Evolutionary conservation across 2,888 invertebrate genomes (phyloP).

Genomic region (Dynastes grantii): DNA sequence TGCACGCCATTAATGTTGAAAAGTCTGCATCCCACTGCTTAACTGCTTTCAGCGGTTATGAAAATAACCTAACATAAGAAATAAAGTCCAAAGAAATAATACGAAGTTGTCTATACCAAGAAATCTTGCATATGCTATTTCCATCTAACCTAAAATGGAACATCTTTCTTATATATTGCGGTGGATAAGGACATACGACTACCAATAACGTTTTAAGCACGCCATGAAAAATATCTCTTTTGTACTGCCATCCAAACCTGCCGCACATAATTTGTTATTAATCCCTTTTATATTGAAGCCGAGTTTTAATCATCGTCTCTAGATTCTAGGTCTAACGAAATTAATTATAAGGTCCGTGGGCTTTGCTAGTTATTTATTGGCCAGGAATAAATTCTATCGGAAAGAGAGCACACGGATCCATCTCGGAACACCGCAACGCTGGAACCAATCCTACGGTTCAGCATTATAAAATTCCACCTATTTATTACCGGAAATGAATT

Average conservation of each 20-base stretch:
- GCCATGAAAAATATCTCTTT: background rate
- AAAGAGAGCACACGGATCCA: slow-evolving; percentile 31
- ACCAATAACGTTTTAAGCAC: slow-evolving; percentile 2
- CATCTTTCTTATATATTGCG: background rate
- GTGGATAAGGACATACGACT: background rate
- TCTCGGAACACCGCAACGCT: background rate
- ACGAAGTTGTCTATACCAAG: too few relatives aligned
- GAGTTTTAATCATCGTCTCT: slow-evolving; percentile 33
- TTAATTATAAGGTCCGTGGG: slow-evolving; percentile 37
- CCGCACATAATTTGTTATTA: slow-evolving; percentile 22
- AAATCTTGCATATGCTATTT: too few relatives aligned
- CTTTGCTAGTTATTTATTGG: slow-evolving; percentile 43
- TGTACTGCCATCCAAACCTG: background rate
- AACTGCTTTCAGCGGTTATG: too few relatives aligned
- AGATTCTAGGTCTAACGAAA: slow-evolving; percentile 28
- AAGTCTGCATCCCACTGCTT: too few relatives aligned
- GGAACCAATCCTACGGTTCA: slow-evolving; percentile 32
- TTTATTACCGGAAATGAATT: slow-evolving; percentile 56
- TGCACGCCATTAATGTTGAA: too few relatives aligned
- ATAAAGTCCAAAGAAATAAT: too few relatives aligned
- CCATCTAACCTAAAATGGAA: too few relatives aligned
- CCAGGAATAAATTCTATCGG: slow-evolving; percentile 41
- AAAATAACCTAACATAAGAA: too few relatives aligned
- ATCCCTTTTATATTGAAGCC: slow-evolving; percentile 25
- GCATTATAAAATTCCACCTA: slow-evolving; percentile 54